Base-by-base conservation (phyloP, 2,797 vertebrate genomes). In the Platyrinchus mystaceus region DNA sequence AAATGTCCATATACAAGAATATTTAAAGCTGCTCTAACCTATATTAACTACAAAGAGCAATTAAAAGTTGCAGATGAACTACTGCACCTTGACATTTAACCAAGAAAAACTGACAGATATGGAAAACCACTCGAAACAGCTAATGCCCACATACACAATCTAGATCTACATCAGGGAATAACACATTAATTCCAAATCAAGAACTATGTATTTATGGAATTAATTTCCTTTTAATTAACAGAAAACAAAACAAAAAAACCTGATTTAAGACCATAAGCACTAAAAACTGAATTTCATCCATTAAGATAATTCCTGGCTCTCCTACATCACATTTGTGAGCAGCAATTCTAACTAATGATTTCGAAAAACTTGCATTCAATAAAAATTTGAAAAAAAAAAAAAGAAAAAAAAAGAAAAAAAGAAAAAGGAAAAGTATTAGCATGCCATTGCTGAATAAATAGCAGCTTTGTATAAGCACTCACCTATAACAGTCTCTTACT, bases 401-500 rank as follows among this genome's bases (percentile, higher is more conserved):
- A 32, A 60, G 3, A 23, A 37, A 93, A 94, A 82, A 43, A 50
- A 50, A 49, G 16, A 17, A 27, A 28, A 26, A 24, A 26, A 55
- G 92, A 95, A 97, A 97, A n/a, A n/a, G n/a, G n/a, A 83, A 81
- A 95, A 90, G 85, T 97, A 97, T 97, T 98, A 97, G 97, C 97
- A 97, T 97, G 97, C 97, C 97, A 96, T 96, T 94, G 94, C 95
- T 97, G 95, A 97, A 97, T 96, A 97, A 97, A 97, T 94, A 96
- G 91, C 97, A 97, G 97, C 97, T 97, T 97, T 97, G 97, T 96
- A 97, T 94, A 97, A 98, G 97, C 97, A 98, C 98, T 98, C 98
- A 98, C 98, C 98, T 98, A 98, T 98, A 98, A 98, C 98, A 97
- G 98, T 98, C 97, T 97, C 98, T 98, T 98, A 98, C 97, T 97